Evolutionary conservation across 2,888 invertebrate genomes (phyloP).

Genomic region (Zelleria hepariella): DNA sequence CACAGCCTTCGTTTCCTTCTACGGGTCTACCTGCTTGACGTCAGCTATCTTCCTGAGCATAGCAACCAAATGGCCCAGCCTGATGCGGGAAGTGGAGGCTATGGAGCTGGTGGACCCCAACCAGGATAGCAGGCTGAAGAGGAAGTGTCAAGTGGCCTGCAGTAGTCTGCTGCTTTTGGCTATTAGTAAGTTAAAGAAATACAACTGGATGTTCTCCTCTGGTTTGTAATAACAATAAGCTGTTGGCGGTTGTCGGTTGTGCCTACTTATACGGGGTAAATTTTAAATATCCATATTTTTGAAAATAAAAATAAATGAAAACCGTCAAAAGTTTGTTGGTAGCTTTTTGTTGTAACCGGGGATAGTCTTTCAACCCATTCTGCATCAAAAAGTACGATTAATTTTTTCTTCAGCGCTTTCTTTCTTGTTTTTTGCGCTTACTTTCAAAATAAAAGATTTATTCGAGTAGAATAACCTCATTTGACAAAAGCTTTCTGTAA

Average conservation of each 20-base stretch:
- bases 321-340: too few relatives aligned
- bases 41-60: slow-evolving; percentile 29
- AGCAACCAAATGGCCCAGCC: slow-evolving; percentile 31
- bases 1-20: slow-evolving; percentile 31
- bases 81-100: slow-evolving; percentile 26
- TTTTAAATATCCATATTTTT: too few relatives aligned
- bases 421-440: too few relatives aligned
- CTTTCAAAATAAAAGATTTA: too few relatives aligned
- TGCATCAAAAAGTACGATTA: too few relatives aligned
- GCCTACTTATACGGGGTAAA: too few relatives aligned
- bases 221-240: neutral
- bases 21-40: slow-evolving; percentile 19
- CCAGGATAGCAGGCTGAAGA: slow-evolving; percentile 21
- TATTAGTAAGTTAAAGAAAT: slow-evolving; percentile 33
- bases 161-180: slow-evolving; percentile 21
- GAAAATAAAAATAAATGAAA: too few relatives aligned
- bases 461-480: neutral
- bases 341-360: too few relatives aligned
- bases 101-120: slow-evolving; percentile 27
- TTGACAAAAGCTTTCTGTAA: neutral
- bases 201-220: too few relatives aligned
- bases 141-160: slow-evolving; percentile 24
- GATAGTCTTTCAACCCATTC: too few relatives aligned
- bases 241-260: neutral
- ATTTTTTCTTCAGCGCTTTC: too few relatives aligned